Percentiles rank a stretch among this genome's conserved stretches.
phyloP scores from a whole-genome alignment of 1,140 invertebrate species.

The Ditylenchus dipsaci region DNA sequence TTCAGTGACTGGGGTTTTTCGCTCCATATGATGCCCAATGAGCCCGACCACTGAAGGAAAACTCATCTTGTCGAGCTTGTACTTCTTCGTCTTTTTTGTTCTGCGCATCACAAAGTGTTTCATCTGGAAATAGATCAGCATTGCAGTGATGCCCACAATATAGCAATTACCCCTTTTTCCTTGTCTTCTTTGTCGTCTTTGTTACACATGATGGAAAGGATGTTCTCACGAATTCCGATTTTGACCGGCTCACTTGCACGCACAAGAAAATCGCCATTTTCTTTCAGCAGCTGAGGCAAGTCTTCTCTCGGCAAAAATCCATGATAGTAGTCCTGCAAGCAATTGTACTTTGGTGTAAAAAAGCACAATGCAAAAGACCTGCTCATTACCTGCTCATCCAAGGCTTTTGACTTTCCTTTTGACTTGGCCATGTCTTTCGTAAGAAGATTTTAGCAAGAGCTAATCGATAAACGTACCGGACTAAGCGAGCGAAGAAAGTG shows the following conservation, averaged over 20 bases:
- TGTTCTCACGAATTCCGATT: constrained; percentile 5
- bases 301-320: constrained; percentile 24
- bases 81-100: neutral
- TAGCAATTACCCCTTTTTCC: neutral
- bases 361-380: too few relatives aligned
- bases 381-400: too few relatives aligned
- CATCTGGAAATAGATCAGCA: constrained; percentile 3
- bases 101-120: constrained; percentile 17
- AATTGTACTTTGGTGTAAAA: too few relatives aligned
- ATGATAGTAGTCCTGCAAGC: too few relatives aligned
- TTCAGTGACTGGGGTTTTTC: neutral
- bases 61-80: constrained; percentile 1
- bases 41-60: constrained; percentile 8
- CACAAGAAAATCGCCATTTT: constrained; percentile 33
- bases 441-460: too few relatives aligned
- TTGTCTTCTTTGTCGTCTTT: neutral
- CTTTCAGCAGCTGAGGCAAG: constrained; percentile 20
- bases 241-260: constrained; percentile 19
- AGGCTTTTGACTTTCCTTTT: too few relatives aligned
- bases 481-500: too few relatives aligned
- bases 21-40: constrained; percentile 15
- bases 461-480: too few relatives aligned
- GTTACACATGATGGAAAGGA: constrained; percentile 24
- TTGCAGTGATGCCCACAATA: neutral
- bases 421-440: too few relatives aligned